Evolutionary conservation across 2,888 invertebrate species (phyloP).

Genomic region (Mythimna vitellina): DNA sequence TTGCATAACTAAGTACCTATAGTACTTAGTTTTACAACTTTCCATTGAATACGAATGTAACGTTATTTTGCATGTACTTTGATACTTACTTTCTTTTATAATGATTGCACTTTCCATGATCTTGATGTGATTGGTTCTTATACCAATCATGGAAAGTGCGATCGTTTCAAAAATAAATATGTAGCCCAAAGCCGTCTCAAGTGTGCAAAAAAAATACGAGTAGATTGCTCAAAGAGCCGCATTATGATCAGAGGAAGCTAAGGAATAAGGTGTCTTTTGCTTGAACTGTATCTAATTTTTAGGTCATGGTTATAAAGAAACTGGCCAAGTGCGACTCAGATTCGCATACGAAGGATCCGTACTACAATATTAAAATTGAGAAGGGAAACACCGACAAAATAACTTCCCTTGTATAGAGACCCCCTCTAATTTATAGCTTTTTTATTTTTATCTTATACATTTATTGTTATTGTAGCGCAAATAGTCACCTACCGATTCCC

Average conservation of each 20-base stretch:
- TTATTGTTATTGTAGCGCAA: too few relatives aligned
- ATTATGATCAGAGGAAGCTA: background rate
- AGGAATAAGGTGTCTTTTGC: background rate
- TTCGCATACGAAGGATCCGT: too few relatives aligned
- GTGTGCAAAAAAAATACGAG: background rate
- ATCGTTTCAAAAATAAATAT: background rate
- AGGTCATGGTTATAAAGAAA: background rate
- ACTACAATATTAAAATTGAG: too few relatives aligned
- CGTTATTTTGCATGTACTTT: background rate
- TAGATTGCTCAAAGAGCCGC: background rate
- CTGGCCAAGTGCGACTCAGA: background rate
- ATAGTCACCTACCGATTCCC: too few relatives aligned
- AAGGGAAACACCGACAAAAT: too few relatives aligned
- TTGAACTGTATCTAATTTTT: background rate
- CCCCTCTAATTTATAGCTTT: too few relatives aligned
- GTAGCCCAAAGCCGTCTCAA: background rate
- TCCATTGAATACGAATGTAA: slow-evolving; percentile 3
- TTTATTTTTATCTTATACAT: too few relatives aligned
- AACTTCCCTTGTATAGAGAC: background rate
- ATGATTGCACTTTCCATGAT: background rate
- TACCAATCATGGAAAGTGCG: too few relatives aligned
- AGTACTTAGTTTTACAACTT: background rate
- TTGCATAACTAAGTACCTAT: too few relatives aligned
- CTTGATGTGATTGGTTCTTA: too few relatives aligned
- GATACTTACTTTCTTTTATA: slow-evolving; percentile 2